Conservation (phyloP, 2,888 invertebrate species). For the Drosophila mimica region DNA sequence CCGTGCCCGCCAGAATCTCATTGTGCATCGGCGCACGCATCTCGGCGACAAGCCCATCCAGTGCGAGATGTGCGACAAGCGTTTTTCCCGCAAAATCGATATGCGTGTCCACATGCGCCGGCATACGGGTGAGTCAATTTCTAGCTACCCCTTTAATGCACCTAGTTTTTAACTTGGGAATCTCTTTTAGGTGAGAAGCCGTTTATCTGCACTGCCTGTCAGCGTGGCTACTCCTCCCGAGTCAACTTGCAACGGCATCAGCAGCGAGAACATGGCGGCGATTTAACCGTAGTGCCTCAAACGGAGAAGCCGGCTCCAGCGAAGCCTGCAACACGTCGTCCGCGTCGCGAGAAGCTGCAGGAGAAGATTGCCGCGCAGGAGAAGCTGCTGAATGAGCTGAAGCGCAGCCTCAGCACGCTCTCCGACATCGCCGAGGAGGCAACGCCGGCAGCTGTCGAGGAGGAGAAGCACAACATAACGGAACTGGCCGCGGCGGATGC, state of each 20-base stretch:
- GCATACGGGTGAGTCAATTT: constrained; percentile 78
- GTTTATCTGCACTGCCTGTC: constrained; percentile 77
- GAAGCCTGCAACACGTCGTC: constrained; percentile 56
- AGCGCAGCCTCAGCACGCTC: constrained; percentile 54
- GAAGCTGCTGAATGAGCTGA: constrained; percentile 67
- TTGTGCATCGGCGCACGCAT: constrained; percentile 82
- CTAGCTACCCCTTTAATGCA: too few species aligned
- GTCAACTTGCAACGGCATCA: constrained; percentile 81
- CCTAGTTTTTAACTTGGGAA: not conserved
- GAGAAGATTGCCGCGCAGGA: constrained; percentile 73
- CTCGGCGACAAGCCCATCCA: constrained; percentile 80
- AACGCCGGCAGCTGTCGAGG: constrained; percentile 15
- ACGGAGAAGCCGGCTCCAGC: constrained; percentile 17
- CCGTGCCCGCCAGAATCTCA: constrained; percentile 83
- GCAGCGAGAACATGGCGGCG: constrained; percentile 73
- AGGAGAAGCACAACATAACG: constrained; percentile 30
- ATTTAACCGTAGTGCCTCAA: not conserved
- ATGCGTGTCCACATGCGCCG: constrained; percentile 82
- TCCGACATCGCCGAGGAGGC: constrained; percentile 57
- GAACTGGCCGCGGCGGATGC: constrained; percentile 57
- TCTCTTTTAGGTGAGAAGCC: constrained; percentile 79
- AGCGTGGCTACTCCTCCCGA: constrained; percentile 82
- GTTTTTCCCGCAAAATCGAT: constrained; percentile 82
- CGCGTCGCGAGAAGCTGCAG: constrained; percentile 65
- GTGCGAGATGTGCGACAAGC: constrained; percentile 83